A percentile compares a stretch with the other conserved stretches of the same genome.
These are phyloP conservation scores for Strix uralensis DNA, from an alignment of 2,113 vertebrate genomes.

Conservation along the genomic window DNA sequence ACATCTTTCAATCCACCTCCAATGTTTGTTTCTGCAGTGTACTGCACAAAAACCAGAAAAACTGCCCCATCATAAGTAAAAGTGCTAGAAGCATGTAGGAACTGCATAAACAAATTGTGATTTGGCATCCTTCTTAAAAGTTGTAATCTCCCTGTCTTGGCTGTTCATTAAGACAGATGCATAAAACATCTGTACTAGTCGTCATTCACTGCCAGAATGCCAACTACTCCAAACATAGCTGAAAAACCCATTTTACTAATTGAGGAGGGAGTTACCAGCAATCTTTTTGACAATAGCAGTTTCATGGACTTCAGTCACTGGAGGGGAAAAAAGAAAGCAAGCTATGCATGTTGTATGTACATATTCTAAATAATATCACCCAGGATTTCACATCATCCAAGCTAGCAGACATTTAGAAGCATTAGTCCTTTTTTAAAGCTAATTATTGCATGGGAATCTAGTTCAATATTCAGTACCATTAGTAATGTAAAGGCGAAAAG, in stretches of 20 bases:
- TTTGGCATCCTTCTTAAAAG: slow-evolving; percentile 12
- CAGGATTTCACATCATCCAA: neutral
- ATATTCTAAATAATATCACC: neutral
- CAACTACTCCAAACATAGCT: neutral
- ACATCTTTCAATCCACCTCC: neutral
- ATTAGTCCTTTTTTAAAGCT: neutral
- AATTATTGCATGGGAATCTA: neutral
- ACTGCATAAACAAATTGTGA: neutral
- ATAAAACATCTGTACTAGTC: slow-evolving; percentile 21
- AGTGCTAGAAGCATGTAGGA: neutral
- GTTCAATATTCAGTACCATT: neutral
- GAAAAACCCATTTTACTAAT: neutral
- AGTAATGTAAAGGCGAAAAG: neutral
- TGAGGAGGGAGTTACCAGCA: neutral
- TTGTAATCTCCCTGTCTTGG: neutral
- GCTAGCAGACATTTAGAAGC: neutral
- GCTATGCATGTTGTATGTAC: neutral
- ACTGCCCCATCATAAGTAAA: neutral
- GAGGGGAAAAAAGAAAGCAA: too few relatives aligned
- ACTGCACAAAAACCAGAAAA: neutral
- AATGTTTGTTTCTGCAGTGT: neutral
- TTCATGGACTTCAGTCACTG: neutral
- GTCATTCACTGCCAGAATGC: neutral
- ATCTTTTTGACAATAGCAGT: neutral
- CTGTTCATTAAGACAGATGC: slow-evolving; percentile 9